Evolutionary conservation across 1,140 invertebrate species (phyloP).

Genomic region (Matsumurasca onukii): DNA sequence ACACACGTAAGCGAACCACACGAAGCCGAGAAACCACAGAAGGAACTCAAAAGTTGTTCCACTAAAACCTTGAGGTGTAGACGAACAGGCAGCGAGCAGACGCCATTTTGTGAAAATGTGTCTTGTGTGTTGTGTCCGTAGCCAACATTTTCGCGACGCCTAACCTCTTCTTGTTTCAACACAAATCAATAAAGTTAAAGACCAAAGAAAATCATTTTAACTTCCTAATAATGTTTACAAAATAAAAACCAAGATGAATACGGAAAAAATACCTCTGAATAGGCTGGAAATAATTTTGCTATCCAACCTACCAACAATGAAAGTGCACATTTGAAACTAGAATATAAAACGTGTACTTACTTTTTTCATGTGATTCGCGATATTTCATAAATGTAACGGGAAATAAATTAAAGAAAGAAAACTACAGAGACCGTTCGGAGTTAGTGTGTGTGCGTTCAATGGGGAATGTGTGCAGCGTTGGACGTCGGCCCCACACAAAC

Average conservation of each 20-base stretch:
- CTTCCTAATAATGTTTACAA: too few species aligned
- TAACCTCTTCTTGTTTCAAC: conserved; percentile 23
- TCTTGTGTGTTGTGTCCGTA: conserved; percentile 15
- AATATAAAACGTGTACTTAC: conserved; percentile 13
- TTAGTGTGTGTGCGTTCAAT: conserved; percentile 14
- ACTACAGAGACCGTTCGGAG: not conserved
- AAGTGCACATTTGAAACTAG: too few species aligned
- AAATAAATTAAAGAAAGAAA: conserved; percentile 4
- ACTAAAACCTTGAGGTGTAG: not conserved
- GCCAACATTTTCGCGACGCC: not conserved
- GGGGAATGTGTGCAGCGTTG: not conserved
- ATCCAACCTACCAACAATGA: too few species aligned
- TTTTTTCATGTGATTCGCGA: conserved; percentile 7
- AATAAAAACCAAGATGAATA: too few species aligned
- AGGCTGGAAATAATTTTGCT: too few species aligned
- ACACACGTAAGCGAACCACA: too few species aligned
- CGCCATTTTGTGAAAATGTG: conserved; percentile 21
- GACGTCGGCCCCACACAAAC: conserved; percentile 17
- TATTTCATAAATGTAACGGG: conserved; percentile 15
- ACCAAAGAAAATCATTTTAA: too few species aligned
- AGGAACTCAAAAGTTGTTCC: not conserved
- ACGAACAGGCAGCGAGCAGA: conserved; percentile 11
- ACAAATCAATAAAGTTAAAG: conserved; percentile 17
- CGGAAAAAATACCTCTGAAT: too few species aligned
- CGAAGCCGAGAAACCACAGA: too few species aligned